Conservation (phyloP, 2,113 vertebrate species). For the Microtus ochrogaster region DNA sequence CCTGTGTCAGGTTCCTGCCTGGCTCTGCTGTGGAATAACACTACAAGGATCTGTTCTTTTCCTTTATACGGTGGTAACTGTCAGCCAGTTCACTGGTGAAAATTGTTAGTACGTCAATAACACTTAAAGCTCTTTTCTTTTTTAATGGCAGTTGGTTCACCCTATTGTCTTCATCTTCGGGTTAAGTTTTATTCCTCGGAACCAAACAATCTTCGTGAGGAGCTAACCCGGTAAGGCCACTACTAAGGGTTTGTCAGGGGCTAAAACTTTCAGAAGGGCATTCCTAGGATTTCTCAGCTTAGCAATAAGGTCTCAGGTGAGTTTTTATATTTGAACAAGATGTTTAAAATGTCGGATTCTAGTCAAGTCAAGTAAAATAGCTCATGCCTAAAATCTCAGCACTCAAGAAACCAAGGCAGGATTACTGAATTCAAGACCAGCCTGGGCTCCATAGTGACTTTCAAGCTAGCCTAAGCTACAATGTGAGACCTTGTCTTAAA, state of each 20-base stretch:
- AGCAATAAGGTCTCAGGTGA: background rate
- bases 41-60: background rate
- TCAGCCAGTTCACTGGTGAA: conserved; percentile 17
- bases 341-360: conserved; percentile 34
- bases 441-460: background rate
- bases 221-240: conserved; percentile 93
- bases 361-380: background rate
- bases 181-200: conserved; percentile 99
- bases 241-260: background rate
- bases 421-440: background rate
- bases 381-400: background rate
- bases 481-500: background rate
- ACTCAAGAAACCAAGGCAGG: background rate
- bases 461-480: background rate
- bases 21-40: background rate
- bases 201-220: conserved; percentile 98
- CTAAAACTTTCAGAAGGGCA: background rate
- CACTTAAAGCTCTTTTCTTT: conserved; percentile 27
- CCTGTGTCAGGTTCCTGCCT: conserved; percentile 17
- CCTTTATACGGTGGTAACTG: background rate
- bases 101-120: conserved; percentile 20
- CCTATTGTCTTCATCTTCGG: conserved; percentile 97
- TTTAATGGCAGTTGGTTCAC: conserved; percentile 89
- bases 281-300: conserved; percentile 1
- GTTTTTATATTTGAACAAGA: conserved; percentile 43